Percentiles rank a stretch among this genome's conserved stretches.
Evolutionary conservation across 2,888 invertebrate genomes (phyloP).

Genomic region (Drosophila niveifrons): DNA sequence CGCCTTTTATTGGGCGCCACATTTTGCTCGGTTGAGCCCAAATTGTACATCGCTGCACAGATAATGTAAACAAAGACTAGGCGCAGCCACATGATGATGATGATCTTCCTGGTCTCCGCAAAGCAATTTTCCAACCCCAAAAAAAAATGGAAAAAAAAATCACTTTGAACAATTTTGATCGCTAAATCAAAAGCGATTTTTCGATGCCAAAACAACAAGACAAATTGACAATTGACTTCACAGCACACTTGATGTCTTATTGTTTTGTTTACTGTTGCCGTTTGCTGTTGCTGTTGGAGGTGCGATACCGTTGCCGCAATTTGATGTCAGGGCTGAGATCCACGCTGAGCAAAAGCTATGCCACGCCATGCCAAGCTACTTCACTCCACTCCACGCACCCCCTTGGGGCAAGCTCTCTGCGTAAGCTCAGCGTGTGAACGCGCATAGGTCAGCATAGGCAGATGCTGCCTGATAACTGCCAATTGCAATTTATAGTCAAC

Average conservation of each 20-base stretch:
- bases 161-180: conserved; percentile 60
- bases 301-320: conserved; percentile 54
- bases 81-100: conserved; percentile 48
- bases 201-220: conserved; percentile 8
- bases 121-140: not conserved
- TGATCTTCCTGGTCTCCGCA: not conserved
- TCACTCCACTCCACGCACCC: conserved; percentile 51
- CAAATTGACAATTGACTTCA: conserved; percentile 42
- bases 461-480: conserved; percentile 53
- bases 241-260: conserved; percentile 37
- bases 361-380: not conserved
- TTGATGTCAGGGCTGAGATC: conserved; percentile 80
- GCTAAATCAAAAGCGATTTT: conserved; percentile 31
- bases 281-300: conserved; percentile 23
- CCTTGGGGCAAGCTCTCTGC: conserved; percentile 41
- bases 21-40: conserved; percentile 4
- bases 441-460: conserved; percentile 75
- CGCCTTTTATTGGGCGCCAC: not conserved
- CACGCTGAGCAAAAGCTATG: conserved; percentile 7
- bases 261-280: conserved; percentile 6
- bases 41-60: conserved; percentile 39
- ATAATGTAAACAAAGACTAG: conserved; percentile 53
- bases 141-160: not conserved
- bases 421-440: conserved; percentile 75
- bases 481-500: conserved; percentile 29